These are phyloP conservation scores for Pantherophis vulpinus DNA, from an alignment of 2,797 vertebrate genomes.

Conservation along the genomic window DNA sequence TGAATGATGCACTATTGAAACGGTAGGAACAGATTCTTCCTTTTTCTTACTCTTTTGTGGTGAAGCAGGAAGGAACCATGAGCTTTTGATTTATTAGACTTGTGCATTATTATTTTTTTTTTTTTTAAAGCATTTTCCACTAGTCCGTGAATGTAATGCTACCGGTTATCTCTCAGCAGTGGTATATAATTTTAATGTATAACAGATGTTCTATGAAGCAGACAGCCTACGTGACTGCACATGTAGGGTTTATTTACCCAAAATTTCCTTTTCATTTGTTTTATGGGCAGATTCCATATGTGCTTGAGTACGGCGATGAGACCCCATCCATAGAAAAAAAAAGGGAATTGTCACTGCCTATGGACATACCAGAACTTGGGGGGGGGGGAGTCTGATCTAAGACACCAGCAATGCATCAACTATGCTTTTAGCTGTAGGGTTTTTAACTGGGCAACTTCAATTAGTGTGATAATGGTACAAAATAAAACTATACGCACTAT, in stretches of 20 bases:
- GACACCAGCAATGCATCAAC: background rate
- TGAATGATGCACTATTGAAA: slow-evolving; percentile 33
- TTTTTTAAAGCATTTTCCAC: slow-evolving; percentile 24
- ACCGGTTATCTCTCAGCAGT: background rate
- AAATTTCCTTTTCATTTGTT: background rate
- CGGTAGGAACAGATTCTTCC: slow-evolving; percentile 37
- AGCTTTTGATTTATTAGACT: slow-evolving; percentile 36
- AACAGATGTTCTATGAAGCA: background rate
- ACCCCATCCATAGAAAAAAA: background rate
- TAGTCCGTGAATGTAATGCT: slow-evolving; percentile 17
- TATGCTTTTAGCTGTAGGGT: slow-evolving; percentile 23
- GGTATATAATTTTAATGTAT: background rate
- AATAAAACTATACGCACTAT: background rate
- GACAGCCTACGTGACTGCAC: slow-evolving; percentile 15
- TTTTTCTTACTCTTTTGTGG: slow-evolving; percentile 31
- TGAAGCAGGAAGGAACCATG: slow-evolving; percentile 37
- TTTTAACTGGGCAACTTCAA: slow-evolving; percentile 23
- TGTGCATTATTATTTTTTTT: background rate
- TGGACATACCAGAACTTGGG: background rate
- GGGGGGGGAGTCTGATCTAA: background rate
- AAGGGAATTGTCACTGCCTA: background rate
- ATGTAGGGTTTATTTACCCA: background rate
- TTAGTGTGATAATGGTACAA: background rate
- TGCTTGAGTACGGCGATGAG: no score
- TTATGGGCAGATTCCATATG: background rate